Conservation (phyloP, 2,797 vertebrate genomes). For the Anomalospiza imberbis region DNA sequence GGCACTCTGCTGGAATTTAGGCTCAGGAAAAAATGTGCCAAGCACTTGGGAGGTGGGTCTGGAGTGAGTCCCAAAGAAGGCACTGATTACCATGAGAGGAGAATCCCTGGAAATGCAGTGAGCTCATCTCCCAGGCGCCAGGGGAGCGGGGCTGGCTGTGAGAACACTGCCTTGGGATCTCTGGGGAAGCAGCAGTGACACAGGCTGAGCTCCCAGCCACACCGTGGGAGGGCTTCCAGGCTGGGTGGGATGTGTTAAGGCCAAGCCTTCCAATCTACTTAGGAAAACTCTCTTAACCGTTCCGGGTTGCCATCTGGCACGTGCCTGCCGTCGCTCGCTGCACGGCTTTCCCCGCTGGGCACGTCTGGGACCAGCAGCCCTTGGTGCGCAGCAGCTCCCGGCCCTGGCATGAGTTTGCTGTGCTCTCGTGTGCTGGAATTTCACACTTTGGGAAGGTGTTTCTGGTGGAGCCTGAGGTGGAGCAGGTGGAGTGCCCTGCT, state of each 20-base stretch:
- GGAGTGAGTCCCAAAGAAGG: background rate
- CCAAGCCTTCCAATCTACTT: background rate
- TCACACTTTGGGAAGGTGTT: background rate
- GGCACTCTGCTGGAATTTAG: background rate
- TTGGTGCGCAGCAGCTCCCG: background rate
- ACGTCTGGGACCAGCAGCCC: background rate
- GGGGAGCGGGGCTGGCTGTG: background rate
- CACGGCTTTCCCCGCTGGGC: background rate
- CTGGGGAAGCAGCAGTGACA: background rate
- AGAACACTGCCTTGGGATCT: background rate
- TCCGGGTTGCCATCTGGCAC: background rate
- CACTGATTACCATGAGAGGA: background rate
- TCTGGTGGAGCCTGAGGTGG: background rate
- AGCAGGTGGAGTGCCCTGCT: background rate
- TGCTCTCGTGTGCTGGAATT: background rate
- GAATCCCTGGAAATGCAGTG: background rate
- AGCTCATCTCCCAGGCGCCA: background rate
- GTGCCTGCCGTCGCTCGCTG: conserved; percentile 1
- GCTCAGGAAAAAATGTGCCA: rapidly evolving
- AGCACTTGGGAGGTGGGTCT: background rate
- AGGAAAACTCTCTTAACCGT: background rate
- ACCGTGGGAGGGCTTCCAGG: background rate
- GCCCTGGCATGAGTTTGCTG: background rate
- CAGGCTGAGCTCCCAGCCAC: background rate
- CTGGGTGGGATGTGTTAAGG: background rate